Percentiles rank a stretch among this genome's conserved stretches.
Evolutionary conservation across 2,888 invertebrate genomes (phyloP).

Genomic region (Agrotis exclamationis): DNA sequence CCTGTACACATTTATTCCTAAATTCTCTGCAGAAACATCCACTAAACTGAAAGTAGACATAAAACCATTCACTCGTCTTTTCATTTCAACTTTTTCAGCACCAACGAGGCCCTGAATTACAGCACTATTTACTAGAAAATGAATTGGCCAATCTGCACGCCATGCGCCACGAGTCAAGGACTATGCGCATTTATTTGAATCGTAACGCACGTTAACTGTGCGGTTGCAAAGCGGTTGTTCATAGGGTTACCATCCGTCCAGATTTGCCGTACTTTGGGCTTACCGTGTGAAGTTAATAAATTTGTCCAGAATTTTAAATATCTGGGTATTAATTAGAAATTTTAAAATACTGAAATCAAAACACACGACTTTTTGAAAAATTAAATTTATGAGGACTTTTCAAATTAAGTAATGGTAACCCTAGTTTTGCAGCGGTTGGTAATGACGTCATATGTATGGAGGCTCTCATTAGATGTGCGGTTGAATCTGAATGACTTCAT

Average conservation of each 20-base stretch:
- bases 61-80: conserved; percentile 39
- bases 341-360: no score
- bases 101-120: conserved; percentile 61
- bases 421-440: conserved; percentile 52
- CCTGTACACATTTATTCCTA: no score
- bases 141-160: conserved; percentile 69
- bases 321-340: no score
- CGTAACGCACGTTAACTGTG: conserved; percentile 51
- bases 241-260: no score
- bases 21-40: conserved; percentile 2
- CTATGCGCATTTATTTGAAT: conserved; percentile 55
- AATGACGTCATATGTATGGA: conserved; percentile 61
- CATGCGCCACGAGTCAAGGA: conserved; percentile 45
- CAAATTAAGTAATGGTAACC: no score
- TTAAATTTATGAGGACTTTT: no score
- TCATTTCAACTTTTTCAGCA: conserved; percentile 52
- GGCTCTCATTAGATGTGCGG: conserved; percentile 60
- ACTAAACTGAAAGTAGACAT: conserved; percentile 14
- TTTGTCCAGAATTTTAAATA: no score
- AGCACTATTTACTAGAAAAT: conserved; percentile 68
- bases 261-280: no score
- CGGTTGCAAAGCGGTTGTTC: conserved; percentile 42
- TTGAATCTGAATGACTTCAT: conserved; percentile 55
- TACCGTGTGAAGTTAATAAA: no score
- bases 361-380: no score